Base-by-base conservation (phyloP, 2,113 vertebrate species). In the Archilochus colubris region DNA sequence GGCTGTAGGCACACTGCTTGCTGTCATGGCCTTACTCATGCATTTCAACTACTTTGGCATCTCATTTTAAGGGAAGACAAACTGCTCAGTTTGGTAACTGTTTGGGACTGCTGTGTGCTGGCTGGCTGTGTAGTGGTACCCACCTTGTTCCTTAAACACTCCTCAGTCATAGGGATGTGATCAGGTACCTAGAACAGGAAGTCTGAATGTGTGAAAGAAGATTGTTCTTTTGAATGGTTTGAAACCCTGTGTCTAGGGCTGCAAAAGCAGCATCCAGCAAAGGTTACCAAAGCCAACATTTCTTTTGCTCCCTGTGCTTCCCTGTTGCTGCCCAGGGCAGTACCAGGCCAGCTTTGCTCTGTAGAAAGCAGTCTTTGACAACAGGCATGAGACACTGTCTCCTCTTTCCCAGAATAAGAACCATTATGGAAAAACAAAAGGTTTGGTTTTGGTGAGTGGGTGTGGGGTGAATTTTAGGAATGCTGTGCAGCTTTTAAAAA, bases 91-190 rank as follows among this genome's bases (percentile, higher is more conserved):
- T 54, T 86, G 28, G 77, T 73, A 74, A 21, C 46, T 66, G 3
- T 28, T 44, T 48, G 62, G 61, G 44, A 24, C 25, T 83, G 46
- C 72, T 61, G 7, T 22, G 22, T 57, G 23, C 30, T 80, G 59
- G 24, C 33, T 53, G 20, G 51, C 69, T 63, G 33, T 30, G 58
- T 31, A 57, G 50, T 48, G 36, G 22, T 61, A 43, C 14, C 18
- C 36, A 28, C 20, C 20, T 46, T 31, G 8, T 73, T 33, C 67
- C n/a, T 3, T 59, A 40, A 12, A 25, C 6, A 16, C 31, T 88
- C 6, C 0, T 69, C 80, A 48, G 58, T 73, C 57, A 24, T 18
- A 66, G 0, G 1, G 14, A 12, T 24, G 86, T 16, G 30, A 0
- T 61, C 51, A 43, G 13, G 25, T 74, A 19, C 51, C 18, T 88